Evolutionary conservation across 1,140 invertebrate genomes (phyloP).

Genomic region (Calephelis nemesis): DNA sequence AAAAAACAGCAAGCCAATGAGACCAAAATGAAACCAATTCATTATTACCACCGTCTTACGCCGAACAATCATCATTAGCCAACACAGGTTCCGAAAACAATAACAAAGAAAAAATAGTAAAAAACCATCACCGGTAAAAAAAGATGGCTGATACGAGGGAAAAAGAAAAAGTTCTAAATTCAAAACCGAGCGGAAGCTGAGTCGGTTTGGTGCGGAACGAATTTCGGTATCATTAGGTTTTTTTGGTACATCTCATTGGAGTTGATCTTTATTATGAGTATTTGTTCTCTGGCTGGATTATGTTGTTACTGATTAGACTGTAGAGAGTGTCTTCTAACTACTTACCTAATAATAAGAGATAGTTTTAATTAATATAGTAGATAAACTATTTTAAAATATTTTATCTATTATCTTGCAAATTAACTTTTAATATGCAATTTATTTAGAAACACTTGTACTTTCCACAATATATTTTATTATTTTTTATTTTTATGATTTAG

Average conservation of each 20-base stretch:
- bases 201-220: constrained; percentile 50
- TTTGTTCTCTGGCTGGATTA: constrained; percentile 40
- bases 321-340: background rate
- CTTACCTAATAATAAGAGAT: too few relatives aligned
- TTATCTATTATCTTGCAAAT: too few relatives aligned
- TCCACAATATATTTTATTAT: too few relatives aligned
- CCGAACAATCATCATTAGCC: constrained; percentile 57
- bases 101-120: constrained; percentile 48
- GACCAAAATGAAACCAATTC: constrained; percentile 43
- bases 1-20: constrained; percentile 38
- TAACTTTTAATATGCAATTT: too few relatives aligned
- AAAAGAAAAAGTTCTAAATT: constrained; percentile 59
- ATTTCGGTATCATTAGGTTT: constrained; percentile 61
- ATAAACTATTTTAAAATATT: too few relatives aligned
- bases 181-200: constrained; percentile 61
- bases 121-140: constrained; percentile 50
- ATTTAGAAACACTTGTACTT: too few relatives aligned
- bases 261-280: constrained; percentile 43
- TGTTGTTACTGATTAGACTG: constrained; percentile 24
- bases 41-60: constrained; percentile 53
- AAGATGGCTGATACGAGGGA: constrained; percentile 39
- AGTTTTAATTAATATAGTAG: too few relatives aligned
- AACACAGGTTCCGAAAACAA: constrained; percentile 59
- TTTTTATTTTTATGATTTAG: too few relatives aligned
- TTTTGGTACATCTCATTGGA: constrained; percentile 49